Evolutionary conservation across 2,888 invertebrate species (phyloP), one percentile per base, ranked within the genome.

Genomic region (Hyalella azteca): DNA sequence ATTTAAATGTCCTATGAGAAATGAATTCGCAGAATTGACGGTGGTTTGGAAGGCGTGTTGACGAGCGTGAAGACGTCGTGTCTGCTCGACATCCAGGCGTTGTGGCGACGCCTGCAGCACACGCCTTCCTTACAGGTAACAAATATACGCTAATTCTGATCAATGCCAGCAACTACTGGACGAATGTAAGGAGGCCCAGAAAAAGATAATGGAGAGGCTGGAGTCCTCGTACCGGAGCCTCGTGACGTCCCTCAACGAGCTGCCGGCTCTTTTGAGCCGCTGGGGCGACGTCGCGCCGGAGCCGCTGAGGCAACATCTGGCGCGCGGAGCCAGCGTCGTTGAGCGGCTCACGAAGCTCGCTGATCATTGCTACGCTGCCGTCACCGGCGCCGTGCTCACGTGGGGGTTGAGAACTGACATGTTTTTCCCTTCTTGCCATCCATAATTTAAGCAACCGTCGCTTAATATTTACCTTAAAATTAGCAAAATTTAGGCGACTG

Each of bases 281-380:
- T 81, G 81, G 5, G 80, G 75, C 29, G 83, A 81, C n/a, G 73
- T 78, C 2, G 77, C 81, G 13, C 83, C 83, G 29, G 78, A 78
- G 15, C 39, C 77, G 15, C 78, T 83, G 4, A 59, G 73, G 22
- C 66, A 77, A n/a, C 81, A 83, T 73, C 73, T 83, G 19, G 66
- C 78, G 22, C 77, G 80, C 4, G 80, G 78, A 26, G 60, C 80
- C 2, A 78, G 79, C 19, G 48, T 80, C 39, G 66, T 76, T 22
- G 48, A 77, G 29, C 77, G 83, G 73, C 54, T 83, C 59, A 40
- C 49, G 13, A 78, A 80, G 13, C 79, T 83, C 48, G 19, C 66
- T 36, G 1, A 7, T 29, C 66, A 66, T 36, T 36, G 11, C 39
- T 36, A 19, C 32, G 13, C 15, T 1, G 36, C 36, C 36, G 66